Evolutionary conservation across 2,113 vertebrate species (phyloP), one percentile per base, ranked within the genome.

Genomic region (Numenius arquata): DNA sequence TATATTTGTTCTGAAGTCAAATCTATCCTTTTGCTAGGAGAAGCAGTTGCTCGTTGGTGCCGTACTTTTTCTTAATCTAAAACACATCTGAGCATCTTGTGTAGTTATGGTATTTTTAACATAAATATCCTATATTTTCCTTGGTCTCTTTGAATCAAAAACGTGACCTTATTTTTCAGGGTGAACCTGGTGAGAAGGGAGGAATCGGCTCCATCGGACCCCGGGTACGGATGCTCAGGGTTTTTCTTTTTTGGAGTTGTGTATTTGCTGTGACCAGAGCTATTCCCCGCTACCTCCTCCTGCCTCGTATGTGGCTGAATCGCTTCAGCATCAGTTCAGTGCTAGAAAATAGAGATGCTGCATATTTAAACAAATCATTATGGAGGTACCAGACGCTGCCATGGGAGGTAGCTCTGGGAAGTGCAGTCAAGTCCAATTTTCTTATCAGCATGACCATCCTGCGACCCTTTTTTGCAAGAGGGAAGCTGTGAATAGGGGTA

Each of bases 181-280:
- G 99, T 70, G 97, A 98, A 90, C 97, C 98, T 34, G 99, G 99
- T 48, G 99, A 98, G 89, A 99, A 98, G 77, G 98, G 98, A 47
- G 48, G 88, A 11, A 81, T 97, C 5, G 98, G 98, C 93, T 91
- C 95, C 40, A 30, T 96, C 2, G 98, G 98, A 67, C 97, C 96
- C 6, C 96, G 97, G 97, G 98, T 98, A 98, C 74, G 98, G 52
- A 78, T n/a, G 26, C 23, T 50, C 15, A 70, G 56, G 56, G 19
- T 12, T 83, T 82, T 53, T 22, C n/a, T 58, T 63, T 67, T 70
- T 68, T n/a, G 36, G 29, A 58, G 10, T 17, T 5, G 6, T 8
- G 12, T 36, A 7, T 75, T 85, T 66, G 21, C 17, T 10, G 29
- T 15, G 8, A 22, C 15, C 15, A 15, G 34, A 53, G 56, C 27